Evolutionary conservation across 2,113 vertebrate genomes (phyloP), one percentile per base, ranked within the genome.

Genomic region (Glaucidium brasilianum): DNA sequence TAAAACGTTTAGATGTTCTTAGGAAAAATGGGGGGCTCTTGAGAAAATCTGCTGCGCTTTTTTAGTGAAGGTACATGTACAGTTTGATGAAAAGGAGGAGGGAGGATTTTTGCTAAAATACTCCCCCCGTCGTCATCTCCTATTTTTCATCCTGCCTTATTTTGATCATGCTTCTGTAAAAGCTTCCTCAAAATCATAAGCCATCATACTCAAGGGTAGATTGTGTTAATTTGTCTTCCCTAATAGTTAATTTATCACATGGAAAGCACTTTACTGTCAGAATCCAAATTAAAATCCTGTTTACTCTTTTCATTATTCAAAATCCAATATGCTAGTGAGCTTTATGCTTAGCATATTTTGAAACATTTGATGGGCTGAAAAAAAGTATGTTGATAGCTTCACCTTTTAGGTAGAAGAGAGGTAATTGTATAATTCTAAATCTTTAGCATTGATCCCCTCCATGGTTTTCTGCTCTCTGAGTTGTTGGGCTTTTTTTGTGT

Each of bases 301-400:
- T 97, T 95, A 92, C 74, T 79, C 94, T 95, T 96, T 94, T 94
- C 89, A 93, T 82, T 88, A 92, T 92, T 95, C 96, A 95, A 91
- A 93, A 79, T 77, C 77, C 85, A 82, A 80, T 94, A 95, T 93
- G 76, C 84, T 89, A 20, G 78, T 21, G 78, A 52, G 76, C 84
- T 90, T 20, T 9, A 92, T 86, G 73, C 67, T 83, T 94, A 90
- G 69, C 90, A 77, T 91, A 79, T 92, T 96, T 92, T 55, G 84
- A 94, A 85, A 74, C 81, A 71, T 88, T 56, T 85, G 78, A 39
- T 85, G 76, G 58, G 69, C 53, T 96, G 74, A 35, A 91, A 72
- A 59, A 68, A 73, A 30, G 12, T 0, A 41, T 20, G 35, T 68
- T 96, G 92, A 72, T 39, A 67, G 49, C 37, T 83, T 96, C 93